Evolutionary conservation across 2,888 invertebrate species (phyloP), one percentile per base, ranked within the genome.

Genomic region (Hesperia comma): DNA sequence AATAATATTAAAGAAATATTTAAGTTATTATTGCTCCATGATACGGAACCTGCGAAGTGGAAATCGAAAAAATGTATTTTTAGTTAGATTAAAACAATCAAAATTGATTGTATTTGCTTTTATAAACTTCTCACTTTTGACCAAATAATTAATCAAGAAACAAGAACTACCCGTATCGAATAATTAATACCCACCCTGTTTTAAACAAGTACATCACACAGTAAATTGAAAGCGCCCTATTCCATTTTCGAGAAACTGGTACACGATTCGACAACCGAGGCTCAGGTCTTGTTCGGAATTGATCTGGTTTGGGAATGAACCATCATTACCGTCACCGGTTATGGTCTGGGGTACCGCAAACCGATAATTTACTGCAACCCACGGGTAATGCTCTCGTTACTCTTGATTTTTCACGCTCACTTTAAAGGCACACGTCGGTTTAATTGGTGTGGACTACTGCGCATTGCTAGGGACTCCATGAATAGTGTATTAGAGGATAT

Each of bases 251-350:
- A 53, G 61, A 21, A 53, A 61, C 61, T 53, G 49, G 61, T 51
- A 49, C 51, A 62, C 61, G 32, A 62, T 41, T 40, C 61, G 53
- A 54, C 41, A 54, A 41, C 17, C 33, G 43, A 15, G 37, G 53
- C 61, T 62, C 61, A 32, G 26, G 15, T 26, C 62, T 67, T 32
- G 66, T 67, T 69, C 66, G 53, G 67, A 77, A 77, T 79, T 77
- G 77, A 70, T 76, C 72, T 73, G 68, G 78, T 81, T 82, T 79
- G 77, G 77, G 83, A 87, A 86, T 84, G 85, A 82, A 77, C 80
- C 81, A 80, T 84, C 85, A 86, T 87, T 86, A 87, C 75, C 68
- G 63, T 64, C 73, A 71, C 79, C 82, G 78, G 77, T 84, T 84
- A 85, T 77, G 82, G 86, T 58, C 73, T 67, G 70, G 70, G 70